Base-by-base conservation (phyloP, 2,113 vertebrate species). In the Setophaga kirtlandii region DNA sequence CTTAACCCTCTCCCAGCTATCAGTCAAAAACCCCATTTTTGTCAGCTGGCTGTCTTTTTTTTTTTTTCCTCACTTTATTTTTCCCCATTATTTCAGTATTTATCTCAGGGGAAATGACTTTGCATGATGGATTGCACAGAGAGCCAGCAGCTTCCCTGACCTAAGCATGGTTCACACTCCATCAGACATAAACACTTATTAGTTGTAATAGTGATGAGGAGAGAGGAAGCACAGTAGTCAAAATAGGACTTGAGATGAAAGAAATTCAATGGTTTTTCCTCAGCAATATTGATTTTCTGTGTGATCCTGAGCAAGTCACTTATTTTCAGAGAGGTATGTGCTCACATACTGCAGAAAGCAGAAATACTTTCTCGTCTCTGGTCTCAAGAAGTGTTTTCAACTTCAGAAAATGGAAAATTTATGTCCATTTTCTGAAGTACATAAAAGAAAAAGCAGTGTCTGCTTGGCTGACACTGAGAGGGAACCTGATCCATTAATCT, bases 31-130 rank as follows among this genome's bases (percentile, higher is more conserved):
- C 0, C 6, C 1, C 11, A 3, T 30, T 80, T 86, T 69, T 93
- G 24, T 21, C 64, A 69, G 46, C 37, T 77, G 59, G 30, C 12
- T 55, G 49, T 12, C 33, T 67, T 76, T 87, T 55, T 47, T 35
- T 47, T 35, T 11, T 55, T 47, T 33, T 9, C 5, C 31, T 73
- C 22, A 39, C 25, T 79, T 91, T 69, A 55, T 53, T 28, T 39
- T 12, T 17, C 3, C 1, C 52, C 10, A 25, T 50, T 81, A 70
- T 59, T 83, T 75, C 52, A 74, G 4, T 78, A 56, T 78, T 86
- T 83, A 39, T 81, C 68, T 92, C 58, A 27, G 65, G 47, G 73
- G 83, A 86, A 93, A 77, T 88, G 24, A 74, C n/a, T 94, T 94
- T 58, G 75, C 24, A 19, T 25, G 71, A 74, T 24, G 65, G 63